Percentiles rank a stretch among this genome's conserved stretches.
Conservation (phyloP, 2,113 vertebrate species). For the Malurus elegans region DNA sequence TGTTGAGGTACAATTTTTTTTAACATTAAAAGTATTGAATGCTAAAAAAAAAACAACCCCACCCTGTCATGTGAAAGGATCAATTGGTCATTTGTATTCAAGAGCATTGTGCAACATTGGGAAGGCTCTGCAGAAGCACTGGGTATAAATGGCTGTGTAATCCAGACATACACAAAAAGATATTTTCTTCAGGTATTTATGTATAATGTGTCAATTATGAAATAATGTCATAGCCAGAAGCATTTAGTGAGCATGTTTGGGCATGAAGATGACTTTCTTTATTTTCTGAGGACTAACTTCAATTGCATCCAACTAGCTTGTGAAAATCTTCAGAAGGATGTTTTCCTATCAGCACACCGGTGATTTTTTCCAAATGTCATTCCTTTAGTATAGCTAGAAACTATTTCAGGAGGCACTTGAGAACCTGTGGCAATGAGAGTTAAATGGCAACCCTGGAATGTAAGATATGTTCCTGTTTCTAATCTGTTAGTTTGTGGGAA, state of each 20-base stretch:
- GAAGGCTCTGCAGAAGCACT: not conserved
- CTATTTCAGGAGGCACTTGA: conserved; percentile 37
- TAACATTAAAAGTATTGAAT: not conserved
- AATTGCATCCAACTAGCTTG: not conserved
- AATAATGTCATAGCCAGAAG: conserved; percentile 44
- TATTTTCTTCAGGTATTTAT: not conserved
- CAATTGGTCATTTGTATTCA: conserved; percentile 11
- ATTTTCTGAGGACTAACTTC: conserved; percentile 41
- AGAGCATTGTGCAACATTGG: not conserved
- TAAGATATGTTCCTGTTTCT: not conserved
- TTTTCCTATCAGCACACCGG: conserved; percentile 8
- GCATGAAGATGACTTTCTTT: not conserved
- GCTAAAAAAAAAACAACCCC: not conserved
- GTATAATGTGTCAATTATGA: not conserved
- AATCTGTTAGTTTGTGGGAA: not conserved
- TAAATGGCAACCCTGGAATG: conserved; percentile 29
- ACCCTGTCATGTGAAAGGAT: not conserved
- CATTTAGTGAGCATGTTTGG: not conserved
- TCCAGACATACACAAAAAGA: not conserved
- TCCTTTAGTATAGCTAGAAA: not conserved
- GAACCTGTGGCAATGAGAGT: conserved; percentile 14
- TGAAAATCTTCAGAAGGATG: conserved; percentile 33
- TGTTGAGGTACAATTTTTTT: conserved; percentile 9
- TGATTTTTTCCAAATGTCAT: conserved; percentile 55
- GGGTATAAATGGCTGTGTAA: not conserved